These are phyloP conservation scores for Cairina moschata DNA, from an alignment of 2,113 vertebrate genomes.

Conservation along the genomic window DNA sequence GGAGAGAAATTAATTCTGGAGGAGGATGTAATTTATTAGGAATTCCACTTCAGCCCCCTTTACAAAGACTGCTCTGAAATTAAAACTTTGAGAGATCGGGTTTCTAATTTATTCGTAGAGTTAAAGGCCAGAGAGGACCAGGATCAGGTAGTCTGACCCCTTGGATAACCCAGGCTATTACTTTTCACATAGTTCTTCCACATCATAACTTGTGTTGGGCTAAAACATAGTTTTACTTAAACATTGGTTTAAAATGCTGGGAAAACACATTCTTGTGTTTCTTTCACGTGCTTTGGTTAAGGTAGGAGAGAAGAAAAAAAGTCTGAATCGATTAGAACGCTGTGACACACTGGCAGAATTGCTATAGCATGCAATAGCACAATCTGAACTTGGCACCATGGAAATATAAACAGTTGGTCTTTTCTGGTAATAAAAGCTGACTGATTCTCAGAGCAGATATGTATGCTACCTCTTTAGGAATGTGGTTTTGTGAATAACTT, in stretches of 20 bases:
- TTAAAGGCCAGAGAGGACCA: slow-evolving; percentile 47
- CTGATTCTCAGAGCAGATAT: background rate
- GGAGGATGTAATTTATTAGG: slow-evolving; percentile 58
- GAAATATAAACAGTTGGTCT: background rate
- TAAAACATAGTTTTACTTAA: background rate
- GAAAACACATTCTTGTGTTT: background rate
- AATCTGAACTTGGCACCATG: background rate
- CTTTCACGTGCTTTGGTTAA: background rate
- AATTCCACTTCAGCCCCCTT: slow-evolving; percentile 33
- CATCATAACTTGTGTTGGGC: background rate
- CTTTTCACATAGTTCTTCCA: slow-evolving; percentile 24
- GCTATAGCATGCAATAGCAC: accelerated
- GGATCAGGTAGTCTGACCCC: slow-evolving; percentile 63
- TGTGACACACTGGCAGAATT: background rate
- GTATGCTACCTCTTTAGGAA: background rate
- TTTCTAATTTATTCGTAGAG: slow-evolving; percentile 59
- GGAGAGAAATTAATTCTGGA: slow-evolving; percentile 24
- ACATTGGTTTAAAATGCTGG: background rate
- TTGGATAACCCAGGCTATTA: slow-evolving; percentile 46
- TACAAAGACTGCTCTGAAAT: slow-evolving; percentile 59
- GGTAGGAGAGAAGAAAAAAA: background rate
- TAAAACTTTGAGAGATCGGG: slow-evolving; percentile 54
- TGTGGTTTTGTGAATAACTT: background rate
- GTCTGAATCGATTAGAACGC: background rate
- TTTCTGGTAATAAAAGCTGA: background rate